These are phyloP conservation scores for Tor tambroides DNA, from an alignment of 2,113 vertebrate species.

Conservation along the genomic window DNA sequence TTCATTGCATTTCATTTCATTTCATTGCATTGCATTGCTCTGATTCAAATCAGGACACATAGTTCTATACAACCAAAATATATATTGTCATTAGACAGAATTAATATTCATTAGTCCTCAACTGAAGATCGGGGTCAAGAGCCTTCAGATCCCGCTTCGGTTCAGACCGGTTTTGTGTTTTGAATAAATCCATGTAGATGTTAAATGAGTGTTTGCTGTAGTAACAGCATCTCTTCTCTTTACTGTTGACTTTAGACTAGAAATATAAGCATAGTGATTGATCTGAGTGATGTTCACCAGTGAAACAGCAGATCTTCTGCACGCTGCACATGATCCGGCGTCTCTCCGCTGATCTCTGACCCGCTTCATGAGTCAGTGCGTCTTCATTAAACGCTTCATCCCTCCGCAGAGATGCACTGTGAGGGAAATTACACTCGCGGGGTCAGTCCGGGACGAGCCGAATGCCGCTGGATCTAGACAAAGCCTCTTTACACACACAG, in stretches of 20 bases:
- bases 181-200: too few species aligned
- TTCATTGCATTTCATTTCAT: too few species aligned
- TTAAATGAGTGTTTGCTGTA: not conserved
- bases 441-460: constrained; percentile 37
- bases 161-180: not conserved
- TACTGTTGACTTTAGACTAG: not conserved
- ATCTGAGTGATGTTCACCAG: not conserved
- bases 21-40: too few species aligned
- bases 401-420: constrained; percentile 12
- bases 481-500: not conserved
- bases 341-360: constrained; percentile 7
- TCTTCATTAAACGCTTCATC: constrained; percentile 58
- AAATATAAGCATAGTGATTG: not conserved
- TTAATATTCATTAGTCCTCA: not conserved
- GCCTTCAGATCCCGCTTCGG: too few species aligned
- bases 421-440: constrained; percentile 36
- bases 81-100: not conserved
- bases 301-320: not conserved
- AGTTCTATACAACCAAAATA: too few species aligned
- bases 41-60: too few species aligned
- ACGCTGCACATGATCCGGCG: not conserved
- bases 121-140: not conserved
- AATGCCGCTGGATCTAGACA: constrained; percentile 16
- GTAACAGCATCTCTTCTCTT: too few species aligned
- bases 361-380: constrained; percentile 52